Conservation (phyloP, 2,888 invertebrate species). For the Bombylius major region DNA sequence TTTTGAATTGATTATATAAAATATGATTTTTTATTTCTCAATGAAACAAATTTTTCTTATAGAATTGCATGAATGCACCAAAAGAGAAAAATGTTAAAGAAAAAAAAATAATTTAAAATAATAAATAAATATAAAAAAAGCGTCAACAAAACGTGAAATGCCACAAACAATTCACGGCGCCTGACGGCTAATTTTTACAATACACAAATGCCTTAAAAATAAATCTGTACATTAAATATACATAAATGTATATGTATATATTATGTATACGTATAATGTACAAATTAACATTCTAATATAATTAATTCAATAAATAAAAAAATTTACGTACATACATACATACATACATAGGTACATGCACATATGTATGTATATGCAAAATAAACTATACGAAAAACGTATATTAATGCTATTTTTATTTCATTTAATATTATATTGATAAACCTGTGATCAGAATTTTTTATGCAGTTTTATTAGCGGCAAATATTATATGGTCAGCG, state of each 20-base stretch:
- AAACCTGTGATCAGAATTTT: not conserved
- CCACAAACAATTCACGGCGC: slow-evolving; percentile 3
- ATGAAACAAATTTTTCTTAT: too few species aligned
- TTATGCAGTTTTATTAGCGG: not conserved
- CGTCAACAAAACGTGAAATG: not conserved
- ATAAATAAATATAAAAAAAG: not conserved
- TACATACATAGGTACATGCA: too few species aligned
- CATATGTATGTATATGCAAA: too few species aligned
- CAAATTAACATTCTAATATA: not conserved
- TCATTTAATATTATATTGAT: not conserved
- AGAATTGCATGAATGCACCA: too few species aligned
- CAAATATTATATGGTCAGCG: not conserved
- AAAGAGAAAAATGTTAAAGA: too few species aligned
- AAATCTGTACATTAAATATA: too few species aligned
- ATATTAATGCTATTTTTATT: not conserved
- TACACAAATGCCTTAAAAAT: not conserved
- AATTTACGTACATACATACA: not conserved
- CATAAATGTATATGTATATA: too few species aligned
- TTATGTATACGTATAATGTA: too few species aligned
- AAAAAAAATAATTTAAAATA: too few species aligned
- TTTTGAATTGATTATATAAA: not conserved
- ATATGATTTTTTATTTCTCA: not conserved
- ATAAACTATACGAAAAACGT: too few species aligned
- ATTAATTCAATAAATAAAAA: not conserved
- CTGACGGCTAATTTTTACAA: slow-evolving; percentile 1